phyloP scores from a whole-genome alignment of 2,888 invertebrate species.

The Eupithecia dodoneata region DNA sequence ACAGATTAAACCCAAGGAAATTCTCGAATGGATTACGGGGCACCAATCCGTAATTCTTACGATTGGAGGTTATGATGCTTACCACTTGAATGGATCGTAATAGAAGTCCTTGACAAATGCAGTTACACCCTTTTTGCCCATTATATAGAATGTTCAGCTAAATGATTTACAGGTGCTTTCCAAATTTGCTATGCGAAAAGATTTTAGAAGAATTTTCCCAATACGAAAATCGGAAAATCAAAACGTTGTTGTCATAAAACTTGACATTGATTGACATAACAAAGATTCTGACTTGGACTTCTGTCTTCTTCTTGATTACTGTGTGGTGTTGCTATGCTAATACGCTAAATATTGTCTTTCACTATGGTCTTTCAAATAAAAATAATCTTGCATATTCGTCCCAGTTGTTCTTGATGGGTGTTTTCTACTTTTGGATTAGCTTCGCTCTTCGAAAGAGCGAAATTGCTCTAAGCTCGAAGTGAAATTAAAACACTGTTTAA shows the following conservation, averaged over 20 bases:
- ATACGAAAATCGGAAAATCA: conserved; percentile 25
- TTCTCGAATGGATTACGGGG: not conserved
- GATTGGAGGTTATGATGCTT: conserved; percentile 72
- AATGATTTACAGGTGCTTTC: conserved; percentile 39
- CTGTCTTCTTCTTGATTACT: not conserved
- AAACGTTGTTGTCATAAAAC: conserved; percentile 7
- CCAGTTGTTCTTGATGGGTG: no score
- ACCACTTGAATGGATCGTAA: conserved; percentile 92
- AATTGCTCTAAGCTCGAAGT: no score
- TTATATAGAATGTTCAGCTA: conserved; percentile 64
- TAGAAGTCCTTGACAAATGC: conserved; percentile 87
- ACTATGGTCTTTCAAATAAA: no score
- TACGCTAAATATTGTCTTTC: no score
- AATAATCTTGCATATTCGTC: no score
- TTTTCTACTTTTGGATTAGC: not conserved
- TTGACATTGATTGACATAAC: not conserved
- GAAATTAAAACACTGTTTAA: no score
- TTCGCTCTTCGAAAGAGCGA: no score
- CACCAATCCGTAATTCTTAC: conserved; percentile 39
- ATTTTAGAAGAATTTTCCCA: conserved; percentile 39
- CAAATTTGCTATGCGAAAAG: conserved; percentile 47
- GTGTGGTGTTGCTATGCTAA: not conserved
- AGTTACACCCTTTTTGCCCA: conserved; percentile 85
- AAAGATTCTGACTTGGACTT: not conserved
- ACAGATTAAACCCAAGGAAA: not conserved